Base-by-base conservation (phyloP, 2,113 vertebrate species). In the Ramphastos sulfuratus region DNA sequence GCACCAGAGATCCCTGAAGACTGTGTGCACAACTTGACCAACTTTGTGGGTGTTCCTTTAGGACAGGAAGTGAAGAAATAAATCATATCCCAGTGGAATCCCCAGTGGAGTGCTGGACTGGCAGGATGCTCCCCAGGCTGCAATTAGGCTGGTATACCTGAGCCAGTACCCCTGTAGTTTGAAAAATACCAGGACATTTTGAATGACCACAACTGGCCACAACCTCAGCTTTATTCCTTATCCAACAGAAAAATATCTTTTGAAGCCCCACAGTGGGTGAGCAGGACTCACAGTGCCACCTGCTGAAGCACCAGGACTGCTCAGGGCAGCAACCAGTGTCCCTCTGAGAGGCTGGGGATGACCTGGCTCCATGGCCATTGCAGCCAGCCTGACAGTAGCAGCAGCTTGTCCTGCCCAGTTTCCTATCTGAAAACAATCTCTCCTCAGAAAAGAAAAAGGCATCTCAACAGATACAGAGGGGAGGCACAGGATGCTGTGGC, bases 281-380 rank as follows among this genome's bases (percentile, higher is more conserved):
- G 63, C 75, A 94, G 87, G 94, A 64, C 82, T 91, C 71, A 91
- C 85, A 96, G 93, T 94, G 96, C 96, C 95, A 96, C 83, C 95
- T 95, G 87, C 94, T 95, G 95, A 96, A 91, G 80, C 76, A 74
- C 44, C 39, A 25, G 3, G 58, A 59, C 81, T 72, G 69, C 81
- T 93, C n/a, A 25, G 65, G 66, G 31, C 42, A 86, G 37, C 19
- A 12, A 4, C 3, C 55, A 56, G 50, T 10, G 4, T 85, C 78
- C 60, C 27, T 80, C 54, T 1, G 3, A 81, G 52, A 66, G 24
- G n/a, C 37, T 2, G 0, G 39, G 23, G 46, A 83, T 89, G 39
- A n/a, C n/a, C 77, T 31, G 10, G 42, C 54, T 85, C 30, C 11
- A 10, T 0, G 1, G 72, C 31, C 12, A 5, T 7, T 54, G 48